Conservation (phyloP, 2,113 vertebrate species). For the Tor tambroides region DNA sequence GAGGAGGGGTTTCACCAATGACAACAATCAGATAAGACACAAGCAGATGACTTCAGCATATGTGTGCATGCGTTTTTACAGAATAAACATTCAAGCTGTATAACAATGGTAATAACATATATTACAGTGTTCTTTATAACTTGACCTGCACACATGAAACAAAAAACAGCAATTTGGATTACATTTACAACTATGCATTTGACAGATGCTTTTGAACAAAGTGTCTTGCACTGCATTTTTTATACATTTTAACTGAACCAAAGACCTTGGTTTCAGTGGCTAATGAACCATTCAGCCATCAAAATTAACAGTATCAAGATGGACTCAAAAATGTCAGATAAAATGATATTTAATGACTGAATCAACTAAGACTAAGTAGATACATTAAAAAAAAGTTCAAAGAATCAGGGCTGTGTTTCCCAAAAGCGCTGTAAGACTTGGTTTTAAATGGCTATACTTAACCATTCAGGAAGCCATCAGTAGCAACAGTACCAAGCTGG, state of each 20-base stretch:
- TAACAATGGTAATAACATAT: not conserved
- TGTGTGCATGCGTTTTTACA: not conserved
- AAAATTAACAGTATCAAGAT: not conserved
- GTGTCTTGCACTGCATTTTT: not conserved
- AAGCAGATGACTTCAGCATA: conserved; percentile 18
- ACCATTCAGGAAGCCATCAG: not conserved
- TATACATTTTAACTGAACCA: not conserved
- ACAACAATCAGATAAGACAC: conserved; percentile 67
- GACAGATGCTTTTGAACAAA: not conserved
- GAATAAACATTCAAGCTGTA: not conserved
- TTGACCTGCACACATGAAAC: not conserved
- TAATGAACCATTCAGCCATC: not conserved
- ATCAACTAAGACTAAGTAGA: too few species aligned
- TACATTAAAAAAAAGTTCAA: not conserved
- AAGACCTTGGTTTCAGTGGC: not conserved
- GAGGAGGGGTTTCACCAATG: conserved; percentile 73
- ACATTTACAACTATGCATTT: not conserved
- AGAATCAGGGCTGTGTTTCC: not conserved
- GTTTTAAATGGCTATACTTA: not conserved
- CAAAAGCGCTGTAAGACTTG: not conserved
- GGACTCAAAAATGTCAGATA: not conserved
- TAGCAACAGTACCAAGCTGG: not conserved
- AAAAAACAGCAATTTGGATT: not conserved
- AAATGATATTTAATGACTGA: too few species aligned
- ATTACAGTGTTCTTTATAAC: not conserved